Evolutionary conservation across 2,888 invertebrate genomes (phyloP), one percentile per base, ranked within the genome.

Genomic region (Tanytarsus gracilentus): DNA sequence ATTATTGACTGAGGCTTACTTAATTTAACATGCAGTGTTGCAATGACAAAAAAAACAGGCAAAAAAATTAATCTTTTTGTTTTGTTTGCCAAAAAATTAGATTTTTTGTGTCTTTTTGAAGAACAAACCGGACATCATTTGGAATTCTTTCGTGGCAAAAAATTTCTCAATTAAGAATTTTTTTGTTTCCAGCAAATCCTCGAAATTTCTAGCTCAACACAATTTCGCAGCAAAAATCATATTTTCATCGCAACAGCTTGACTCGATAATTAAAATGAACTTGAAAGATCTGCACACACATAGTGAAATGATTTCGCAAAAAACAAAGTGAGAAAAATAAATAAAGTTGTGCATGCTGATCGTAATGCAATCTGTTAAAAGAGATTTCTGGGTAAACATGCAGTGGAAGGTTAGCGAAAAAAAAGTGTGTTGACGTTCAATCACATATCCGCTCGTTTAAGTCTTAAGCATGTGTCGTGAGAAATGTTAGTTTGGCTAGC

Each of bases 251-350:
- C 6, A 44, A 8, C 18, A 14, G 40, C n/a, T n/a, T n/a, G n/a
- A n/a, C n/a, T n/a, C n/a, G n/a, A 16, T 44, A 44, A 44, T 21
- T 18, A 44, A 44, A 44, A 44, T 44, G 44, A 44, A 44, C 44
- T 44, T 44, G 44, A 44, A 44, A n/a, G n/a, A n/a, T n/a, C 44
- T 44, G 44, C 7, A 33, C 3, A 33, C 44, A 44, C n/a, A 44
- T 6, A 21, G 44, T 18, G 21, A 18, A 23, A 44, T 44, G 44
- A 44, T 44, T 44, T 44, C 44, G 44, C 44, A 44, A 44, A 44
- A 44, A 5, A 44, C 11, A 44, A 11, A 23, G 6, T 21, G 16
- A 23, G 44, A 23, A 8, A 23, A 18, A 23, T 18, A 18, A 44
- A 11, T 18, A 44, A 44, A 44, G 9, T 44, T 44, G 44, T 23